A percentile compares a stretch with the other conserved stretches of the same genome.
Evolutionary conservation across 1,140 invertebrate genomes (phyloP).

Genomic region (Dufourea novaeangliae): DNA sequence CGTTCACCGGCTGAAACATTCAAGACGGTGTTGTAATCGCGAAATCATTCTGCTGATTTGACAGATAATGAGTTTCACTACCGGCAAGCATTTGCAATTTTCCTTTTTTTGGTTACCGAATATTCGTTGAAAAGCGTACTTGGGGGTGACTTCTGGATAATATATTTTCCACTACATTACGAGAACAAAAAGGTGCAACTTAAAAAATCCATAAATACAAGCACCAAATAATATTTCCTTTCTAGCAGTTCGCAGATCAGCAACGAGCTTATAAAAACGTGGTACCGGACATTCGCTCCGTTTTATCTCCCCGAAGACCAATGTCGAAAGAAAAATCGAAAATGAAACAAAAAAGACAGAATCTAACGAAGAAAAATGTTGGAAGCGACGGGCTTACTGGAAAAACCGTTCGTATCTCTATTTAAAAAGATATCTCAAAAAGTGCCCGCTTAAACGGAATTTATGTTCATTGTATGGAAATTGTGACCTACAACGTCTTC

Average conservation of each 20-base stretch:
- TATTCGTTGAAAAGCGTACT: no score
- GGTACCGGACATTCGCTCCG: not conserved
- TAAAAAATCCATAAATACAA: no score
- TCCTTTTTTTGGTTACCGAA: no score
- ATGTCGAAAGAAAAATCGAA: not conserved
- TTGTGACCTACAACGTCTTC: no score
- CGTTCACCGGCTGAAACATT: no score
- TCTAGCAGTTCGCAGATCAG: no score
- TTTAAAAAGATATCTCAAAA: not conserved
- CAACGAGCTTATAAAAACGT: not conserved
- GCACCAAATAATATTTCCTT: no score
- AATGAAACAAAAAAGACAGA: not conserved
- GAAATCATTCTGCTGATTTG: not conserved
- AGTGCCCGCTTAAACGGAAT: not conserved
- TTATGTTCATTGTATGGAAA: not conserved
- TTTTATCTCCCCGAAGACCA: not conserved
- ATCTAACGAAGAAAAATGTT: not conserved
- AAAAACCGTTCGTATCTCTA: not conserved
- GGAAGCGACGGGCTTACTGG: not conserved
- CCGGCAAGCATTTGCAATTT: no score
- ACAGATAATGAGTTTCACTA: no score
- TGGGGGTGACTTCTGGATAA: no score
- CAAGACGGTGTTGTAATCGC: not conserved
- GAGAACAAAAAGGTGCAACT: no score
- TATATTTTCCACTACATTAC: no score